A percentile compares a stretch with the other conserved stretches of the same genome.
These are phyloP conservation scores for Megalopta genalis DNA, from an alignment of 1,140 invertebrate species.

Conservation along the genomic window DNA sequence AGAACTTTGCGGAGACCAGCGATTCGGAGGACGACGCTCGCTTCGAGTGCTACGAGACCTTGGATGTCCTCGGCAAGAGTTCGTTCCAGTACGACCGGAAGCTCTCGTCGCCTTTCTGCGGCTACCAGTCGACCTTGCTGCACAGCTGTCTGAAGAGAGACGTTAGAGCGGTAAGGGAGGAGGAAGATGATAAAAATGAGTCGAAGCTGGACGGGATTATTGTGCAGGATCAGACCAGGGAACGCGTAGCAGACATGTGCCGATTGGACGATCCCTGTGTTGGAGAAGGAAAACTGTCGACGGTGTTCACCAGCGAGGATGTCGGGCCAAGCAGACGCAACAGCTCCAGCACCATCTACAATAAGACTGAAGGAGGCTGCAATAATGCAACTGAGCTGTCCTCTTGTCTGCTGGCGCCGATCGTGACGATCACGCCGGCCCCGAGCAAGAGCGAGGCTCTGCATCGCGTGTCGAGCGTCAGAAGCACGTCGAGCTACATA, in stretches of 20 bases:
- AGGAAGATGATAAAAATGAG: no score
- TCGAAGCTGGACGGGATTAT: rapidly evolving
- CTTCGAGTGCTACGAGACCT: slow-evolving; percentile 36
- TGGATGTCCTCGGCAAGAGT: slow-evolving; percentile 27
- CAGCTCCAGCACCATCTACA: neutral
- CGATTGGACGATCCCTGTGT: neutral
- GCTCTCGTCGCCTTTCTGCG: neutral
- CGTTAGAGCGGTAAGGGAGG: neutral
- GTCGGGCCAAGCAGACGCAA: neutral
- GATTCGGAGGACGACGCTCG: slow-evolving; percentile 42
- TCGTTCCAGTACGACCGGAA: neutral
- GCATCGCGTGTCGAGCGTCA: slow-evolving; percentile 74
- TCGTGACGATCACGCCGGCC: slow-evolving; percentile 78
- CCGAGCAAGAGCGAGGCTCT: slow-evolving; percentile 74
- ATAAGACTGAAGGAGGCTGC: slow-evolving; percentile 20
- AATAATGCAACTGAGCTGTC: slow-evolving; percentile 36
- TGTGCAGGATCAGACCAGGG: no score
- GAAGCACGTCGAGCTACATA: slow-evolving; percentile 82
- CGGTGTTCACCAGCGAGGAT: neutral
- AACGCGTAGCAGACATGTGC: neutral
- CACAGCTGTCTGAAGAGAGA: neutral
- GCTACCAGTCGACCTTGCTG: neutral
- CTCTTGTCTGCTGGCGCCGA: slow-evolving; percentile 68
- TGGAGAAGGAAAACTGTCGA: neutral
- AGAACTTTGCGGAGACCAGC: neutral